phyloP scores from a whole-genome alignment of 1,140 invertebrate species.

The Pogonus chalceus region DNA sequence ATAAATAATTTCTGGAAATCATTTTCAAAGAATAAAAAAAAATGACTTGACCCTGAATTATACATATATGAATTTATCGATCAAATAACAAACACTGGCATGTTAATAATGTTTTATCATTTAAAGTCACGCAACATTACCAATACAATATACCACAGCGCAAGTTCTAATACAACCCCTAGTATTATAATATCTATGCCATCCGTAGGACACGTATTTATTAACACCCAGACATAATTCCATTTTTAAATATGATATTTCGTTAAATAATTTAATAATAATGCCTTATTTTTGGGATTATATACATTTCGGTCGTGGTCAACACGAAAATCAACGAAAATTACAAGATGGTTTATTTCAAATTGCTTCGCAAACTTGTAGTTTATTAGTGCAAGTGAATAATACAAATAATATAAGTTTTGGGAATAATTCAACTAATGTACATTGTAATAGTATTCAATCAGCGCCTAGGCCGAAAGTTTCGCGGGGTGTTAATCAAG shows the following conservation, averaged over 20 bases:
- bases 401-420: slow-evolving; percentile 62
- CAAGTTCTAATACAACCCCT: too few species aligned
- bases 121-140: not conserved
- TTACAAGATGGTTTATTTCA: slow-evolving; percentile 59
- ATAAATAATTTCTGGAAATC: too few species aligned
- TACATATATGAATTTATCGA: slow-evolving; percentile 1
- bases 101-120: not conserved
- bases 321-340: slow-evolving; percentile 39
- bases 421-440: slow-evolving; percentile 49
- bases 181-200: too few species aligned
- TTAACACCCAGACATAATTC: slow-evolving; percentile 1
- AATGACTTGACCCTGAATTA: not conserved
- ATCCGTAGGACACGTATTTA: too few species aligned
- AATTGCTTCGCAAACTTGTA: slow-evolving; percentile 60
- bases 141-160: not conserved
- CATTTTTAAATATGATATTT: not conserved
- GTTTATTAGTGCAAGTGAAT: slow-evolving; percentile 60
- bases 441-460: slow-evolving; percentile 42
- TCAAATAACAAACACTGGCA: not conserved
- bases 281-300: slow-evolving; percentile 50
- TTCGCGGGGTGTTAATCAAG: slow-evolving; percentile 10
- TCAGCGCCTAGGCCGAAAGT: slow-evolving; percentile 8
- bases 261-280: too few species aligned
- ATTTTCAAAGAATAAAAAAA: not conserved
- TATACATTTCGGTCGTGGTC: slow-evolving; percentile 36